Evolutionary conservation across 2,888 invertebrate genomes (phyloP), one percentile per base, ranked within the genome.

Genomic region (Myopa testacea): DNA sequence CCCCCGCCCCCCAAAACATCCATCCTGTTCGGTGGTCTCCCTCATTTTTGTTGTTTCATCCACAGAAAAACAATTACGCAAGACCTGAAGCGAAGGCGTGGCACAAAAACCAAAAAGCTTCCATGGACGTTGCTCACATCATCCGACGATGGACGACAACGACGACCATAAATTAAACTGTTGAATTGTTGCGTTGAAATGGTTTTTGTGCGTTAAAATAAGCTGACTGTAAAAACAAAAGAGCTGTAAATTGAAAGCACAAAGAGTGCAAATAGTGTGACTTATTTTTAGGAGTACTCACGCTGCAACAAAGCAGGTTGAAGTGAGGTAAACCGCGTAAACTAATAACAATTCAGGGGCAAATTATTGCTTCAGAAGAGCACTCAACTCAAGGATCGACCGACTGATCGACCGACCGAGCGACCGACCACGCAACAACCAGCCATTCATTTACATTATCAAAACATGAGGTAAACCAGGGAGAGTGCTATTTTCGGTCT

Each of bases 11-110:
- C 58, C 26, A 26, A 45, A 45, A 45, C 45, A 45, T 3, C 45
- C 10, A 10, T 45, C 45, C 45, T 45, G 45, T 10, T 1, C 45
- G 45, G 45, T 62, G 2, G 62, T 55, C 55, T 50, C 50, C 50
- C 8, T 50, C 62, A 6, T 62, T 19, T 26, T 26, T 26, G 62
- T 19, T 19, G 26, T 26, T 26, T 26, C 26, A 26, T 26, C 4
- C n/a, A 26, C 26, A 62, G 62, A 62, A 62, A 26, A 62, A 62
- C 26, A 62, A 62, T 62, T 62, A 26, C 62, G 26, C 3, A 62
- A 4, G 34, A 26, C 62, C 62, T 62, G 34, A 62, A 62, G 62
- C 26, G 62, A 62, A 62, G 62, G 62, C 62, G 62, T 34, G 62
- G 62, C 19, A 26, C n/a, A 34, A n/a, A 5, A 26, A 6, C 62